Base-by-base conservation (phyloP, 2,888 invertebrate genomes). In the Pterobdella sp. region DNA sequence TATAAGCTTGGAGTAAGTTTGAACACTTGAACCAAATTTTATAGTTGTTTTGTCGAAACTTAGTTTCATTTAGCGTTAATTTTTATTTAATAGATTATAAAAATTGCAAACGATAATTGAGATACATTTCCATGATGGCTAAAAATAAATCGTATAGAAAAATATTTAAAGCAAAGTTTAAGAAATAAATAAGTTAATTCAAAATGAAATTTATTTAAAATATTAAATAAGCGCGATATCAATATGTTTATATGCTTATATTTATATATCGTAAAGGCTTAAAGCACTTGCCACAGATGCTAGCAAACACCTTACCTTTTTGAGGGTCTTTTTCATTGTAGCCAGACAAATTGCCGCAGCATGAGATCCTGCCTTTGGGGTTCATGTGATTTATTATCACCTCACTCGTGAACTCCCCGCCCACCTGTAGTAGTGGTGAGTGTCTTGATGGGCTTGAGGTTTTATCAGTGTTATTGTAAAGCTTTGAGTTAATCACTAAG, bases 341-440 rank as follows among this genome's bases (percentile, higher is more conserved):
- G 2, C 84, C 81, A 0, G 88, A 87, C 76, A 90, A 89, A 0
- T 88, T 85, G 26, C 90, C 90, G 79, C 89, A 89, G 52, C 1
- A 26, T 14, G 89, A 85, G 22, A 89, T 84, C 74, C 89, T 84
- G 0, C 90, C 89, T 76, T 81, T 85, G 35, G 76, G 75, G 74
- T 87, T 89, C 89, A 90, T 89, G 77, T 87, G 87, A 3, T 76
- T 67, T 32, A 86, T 84, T 1, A 89, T 82, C 1, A 89, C 86
- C 0, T 81, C 83, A 75, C 86, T 86, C 64, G 88, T 88, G 7
- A 89, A 84, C 77, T 88, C 87, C 0, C 89, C 90, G 3, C 89
- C 89, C 32, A 90, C 89, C 89, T 90, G 81, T 31, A 3, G 67
- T n/a, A n/a, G n/a, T n/a, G n/a, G n/a, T n/a, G n/a, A n/a, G n/a